Percentiles rank a stretch among this genome's conserved stretches.
These are phyloP conservation scores for Lophius americanus DNA, from an alignment of 2,797 vertebrate genomes.

Conservation along the genomic window DNA sequence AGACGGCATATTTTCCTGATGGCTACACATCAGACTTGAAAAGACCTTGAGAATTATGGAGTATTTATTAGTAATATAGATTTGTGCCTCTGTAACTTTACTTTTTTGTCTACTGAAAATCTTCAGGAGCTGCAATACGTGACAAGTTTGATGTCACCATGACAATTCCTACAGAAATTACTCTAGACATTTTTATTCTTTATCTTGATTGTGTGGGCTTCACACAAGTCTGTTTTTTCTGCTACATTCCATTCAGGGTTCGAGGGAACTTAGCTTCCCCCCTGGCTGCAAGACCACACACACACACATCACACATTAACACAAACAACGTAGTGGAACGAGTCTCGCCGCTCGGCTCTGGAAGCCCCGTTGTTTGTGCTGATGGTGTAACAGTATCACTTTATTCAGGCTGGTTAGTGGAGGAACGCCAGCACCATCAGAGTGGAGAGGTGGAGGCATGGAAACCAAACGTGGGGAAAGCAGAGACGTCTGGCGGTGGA, in stretches of 20 bases:
- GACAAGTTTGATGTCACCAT: no score
- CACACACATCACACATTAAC: slow-evolving; percentile 41
- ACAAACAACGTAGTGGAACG: slow-evolving; percentile 64
- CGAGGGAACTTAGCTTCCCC: slow-evolving; percentile 68
- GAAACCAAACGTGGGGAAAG: slow-evolving; percentile 41
- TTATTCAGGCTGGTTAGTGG: slow-evolving; percentile 61
- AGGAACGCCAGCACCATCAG: slow-evolving; percentile 46
- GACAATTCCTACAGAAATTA: no score
- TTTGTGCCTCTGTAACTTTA: no score
- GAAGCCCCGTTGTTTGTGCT: slow-evolving; percentile 49
- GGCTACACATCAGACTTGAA: no score
- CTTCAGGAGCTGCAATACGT: no score
- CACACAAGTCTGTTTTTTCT: slow-evolving; percentile 32
- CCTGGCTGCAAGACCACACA: slow-evolving; percentile 58
- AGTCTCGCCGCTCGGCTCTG: slow-evolving; percentile 36
- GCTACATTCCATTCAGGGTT: slow-evolving; percentile 62
- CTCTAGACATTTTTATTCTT: no score
- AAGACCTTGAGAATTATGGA: no score
- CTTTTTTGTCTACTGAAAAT: no score
- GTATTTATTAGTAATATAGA: no score
- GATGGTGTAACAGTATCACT: slow-evolving; percentile 66
- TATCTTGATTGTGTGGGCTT: no score
- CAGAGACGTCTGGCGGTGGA: slow-evolving; percentile 43
- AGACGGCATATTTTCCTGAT: no score
- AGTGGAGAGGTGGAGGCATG: slow-evolving; percentile 48